These are phyloP conservation scores for Drosophila leontia DNA, from an alignment of 1,140 invertebrate genomes.

Conservation along the genomic window DNA sequence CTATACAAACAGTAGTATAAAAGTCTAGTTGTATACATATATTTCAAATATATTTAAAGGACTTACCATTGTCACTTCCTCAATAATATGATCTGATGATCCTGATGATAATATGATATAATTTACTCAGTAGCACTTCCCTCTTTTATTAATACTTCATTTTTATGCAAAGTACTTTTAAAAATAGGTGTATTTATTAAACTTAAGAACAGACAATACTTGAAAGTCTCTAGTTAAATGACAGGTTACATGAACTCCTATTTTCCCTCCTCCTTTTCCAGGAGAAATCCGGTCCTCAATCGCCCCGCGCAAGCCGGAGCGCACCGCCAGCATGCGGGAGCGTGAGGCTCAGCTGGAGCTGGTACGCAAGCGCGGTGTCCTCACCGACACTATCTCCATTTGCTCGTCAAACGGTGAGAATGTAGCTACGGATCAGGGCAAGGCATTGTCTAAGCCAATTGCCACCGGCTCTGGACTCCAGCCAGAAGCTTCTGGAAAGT, in stretches of 20 bases:
- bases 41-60: no score
- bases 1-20: no score
- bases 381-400: conserved; percentile 84
- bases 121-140: no score
- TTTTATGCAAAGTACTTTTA: not conserved
- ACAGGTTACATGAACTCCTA: not conserved
- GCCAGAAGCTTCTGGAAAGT: conserved; percentile 35
- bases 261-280: conserved; percentile 2
- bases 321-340: conserved; percentile 93
- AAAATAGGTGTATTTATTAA: not conserved
- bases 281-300: conserved; percentile 91
- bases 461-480: conserved; percentile 19
- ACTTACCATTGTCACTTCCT: no score
- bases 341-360: conserved; percentile 88
- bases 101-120: no score
- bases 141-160: not conserved
- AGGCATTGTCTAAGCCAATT: conserved; percentile 22
- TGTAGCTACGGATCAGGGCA: conserved; percentile 66
- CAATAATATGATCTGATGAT: no score
- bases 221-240: no score
- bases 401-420: conserved; percentile 85
- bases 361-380: conserved; percentile 85
- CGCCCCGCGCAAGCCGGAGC: conserved; percentile 91
- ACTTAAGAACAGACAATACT: not conserved
- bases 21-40: no score